Base-by-base conservation (phyloP, 64 coral and sea anemone species). In the Stylophora pistillata region DNA sequence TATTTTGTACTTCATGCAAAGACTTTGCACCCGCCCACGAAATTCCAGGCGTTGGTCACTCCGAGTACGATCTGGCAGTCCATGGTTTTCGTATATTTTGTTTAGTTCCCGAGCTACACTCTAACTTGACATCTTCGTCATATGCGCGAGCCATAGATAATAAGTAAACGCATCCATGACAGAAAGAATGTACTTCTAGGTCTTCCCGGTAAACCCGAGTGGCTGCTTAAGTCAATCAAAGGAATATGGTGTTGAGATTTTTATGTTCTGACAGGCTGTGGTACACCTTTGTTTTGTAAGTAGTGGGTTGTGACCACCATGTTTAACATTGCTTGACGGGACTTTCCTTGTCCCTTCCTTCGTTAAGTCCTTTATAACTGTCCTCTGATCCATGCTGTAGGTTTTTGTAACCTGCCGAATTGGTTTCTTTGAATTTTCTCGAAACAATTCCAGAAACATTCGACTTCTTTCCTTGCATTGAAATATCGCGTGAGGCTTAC, bases 281-380 rank as follows among this genome's bases (percentile, higher is more conserved):
- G 71, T 74, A 74, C n/a, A 74, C 27, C 71, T 74, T 74, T 34
- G 31, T n/a, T 74, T 74, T 74, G 29, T 74, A 74, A 74, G 33
- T 74, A 30, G 27, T 74, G 71, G 10, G 33, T 74, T 74, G 71
- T 74, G 71, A 30, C 20, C 82, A 85, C 33, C 32, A 20, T 87
- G 74, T 87, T 53, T 87, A 74, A 75, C 30, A 73, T 77, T 88
- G 70, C 59, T 89, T 79, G 87, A 79, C 57, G 87, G 56, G 58
- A 79, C 74, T 64, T 71, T 74, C 27, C 74, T 11, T 89, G 78
- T 79, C 52, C 70, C 69, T 78, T 41, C 57, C 74, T n/a, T 63
- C 87, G 70, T 57, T 89, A 68, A 69, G 87, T 69, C 87, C 59
- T 55, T 59, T 58, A 37, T 68, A 78, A 79, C 87, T 79, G 56